These are phyloP conservation scores for Cantharis nigra DNA, from an alignment of 2,888 invertebrate genomes.

Conservation along the genomic window DNA sequence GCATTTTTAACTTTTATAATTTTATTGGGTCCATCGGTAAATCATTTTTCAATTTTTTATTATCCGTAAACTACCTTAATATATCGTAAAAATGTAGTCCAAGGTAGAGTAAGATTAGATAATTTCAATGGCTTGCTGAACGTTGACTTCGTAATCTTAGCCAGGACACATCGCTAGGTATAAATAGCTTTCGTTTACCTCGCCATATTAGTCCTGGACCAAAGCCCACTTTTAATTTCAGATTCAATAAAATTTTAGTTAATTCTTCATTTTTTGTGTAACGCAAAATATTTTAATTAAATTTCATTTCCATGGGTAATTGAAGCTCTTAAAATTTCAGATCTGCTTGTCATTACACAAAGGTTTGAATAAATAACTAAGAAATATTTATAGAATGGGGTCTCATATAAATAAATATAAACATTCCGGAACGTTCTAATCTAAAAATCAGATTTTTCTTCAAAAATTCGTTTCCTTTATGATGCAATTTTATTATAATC, in stretches of 20 bases:
- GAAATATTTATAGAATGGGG: neutral
- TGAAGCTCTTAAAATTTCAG: neutral
- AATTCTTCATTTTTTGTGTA: neutral
- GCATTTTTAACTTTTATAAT: neutral
- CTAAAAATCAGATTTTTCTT: neutral
- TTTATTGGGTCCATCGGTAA: neutral
- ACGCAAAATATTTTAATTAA: neutral
- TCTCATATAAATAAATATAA: neutral
- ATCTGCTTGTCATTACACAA: neutral
- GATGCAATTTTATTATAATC: too few relatives aligned
- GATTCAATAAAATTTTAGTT: constrained; percentile 11
- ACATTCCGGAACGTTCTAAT: neutral
- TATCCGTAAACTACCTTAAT: neutral
- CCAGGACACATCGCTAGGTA: constrained; percentile 27
- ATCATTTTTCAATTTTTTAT: neutral
- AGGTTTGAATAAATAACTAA: neutral
- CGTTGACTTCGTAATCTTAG: constrained; percentile 30
- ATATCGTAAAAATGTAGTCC: constrained; percentile 8
- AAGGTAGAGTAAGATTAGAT: constrained; percentile 25
- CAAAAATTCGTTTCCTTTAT: too few relatives aligned
- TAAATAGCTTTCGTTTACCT: constrained; percentile 36
- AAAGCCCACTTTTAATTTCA: constrained; percentile 8
- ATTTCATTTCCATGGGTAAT: neutral
- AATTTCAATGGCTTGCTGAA: constrained; percentile 27
- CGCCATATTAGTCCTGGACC: constrained; percentile 41